Evolutionary conservation across 2,113 vertebrate genomes (phyloP).

Genomic region (Neotoma lepida): DNA sequence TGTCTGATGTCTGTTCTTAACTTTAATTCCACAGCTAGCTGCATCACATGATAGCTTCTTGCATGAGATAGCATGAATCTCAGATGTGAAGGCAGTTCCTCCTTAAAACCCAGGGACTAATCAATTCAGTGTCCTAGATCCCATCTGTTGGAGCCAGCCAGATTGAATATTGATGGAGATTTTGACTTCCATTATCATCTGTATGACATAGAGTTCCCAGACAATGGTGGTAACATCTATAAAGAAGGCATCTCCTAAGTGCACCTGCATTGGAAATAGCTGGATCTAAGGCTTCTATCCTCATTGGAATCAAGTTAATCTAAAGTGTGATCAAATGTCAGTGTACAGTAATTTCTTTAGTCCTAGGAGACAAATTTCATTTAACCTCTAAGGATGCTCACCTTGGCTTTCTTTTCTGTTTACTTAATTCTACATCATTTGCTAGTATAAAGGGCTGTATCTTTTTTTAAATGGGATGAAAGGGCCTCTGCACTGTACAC

Average conservation of each 20-base stretch:
- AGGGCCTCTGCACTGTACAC: neutral
- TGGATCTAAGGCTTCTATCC: conserved; percentile 44
- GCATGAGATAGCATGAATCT: conserved; percentile 43
- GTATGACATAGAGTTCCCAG: conserved; percentile 79
- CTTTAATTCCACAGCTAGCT: neutral
- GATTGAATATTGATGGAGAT: conserved; percentile 80
- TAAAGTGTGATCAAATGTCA: conserved; percentile 72
- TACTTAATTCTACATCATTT: neutral
- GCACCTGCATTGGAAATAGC: conserved; percentile 79
- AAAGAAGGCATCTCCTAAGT: conserved; percentile 71
- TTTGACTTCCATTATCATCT: conserved; percentile 83
- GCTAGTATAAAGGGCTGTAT: neutral
- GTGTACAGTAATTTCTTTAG: neutral
- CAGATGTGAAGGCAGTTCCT: conserved; percentile 51
- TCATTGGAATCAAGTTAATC: conserved; percentile 77
- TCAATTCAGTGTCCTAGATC: conserved; percentile 59
- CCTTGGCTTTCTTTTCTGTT: neutral
- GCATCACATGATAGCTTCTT: neutral
- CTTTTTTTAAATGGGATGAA: neutral
- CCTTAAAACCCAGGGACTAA: conserved; percentile 68
- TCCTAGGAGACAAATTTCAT: conserved; percentile 20
- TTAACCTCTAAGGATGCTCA: conserved; percentile 7
- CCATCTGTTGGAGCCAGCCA: conserved; percentile 65
- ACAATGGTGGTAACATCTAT: conserved; percentile 80
- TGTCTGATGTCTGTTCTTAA: conserved; percentile 17